These are phyloP conservation scores for Cromileptes altivelis DNA, from an alignment of 2,113 vertebrate species.

Conservation along the genomic window DNA sequence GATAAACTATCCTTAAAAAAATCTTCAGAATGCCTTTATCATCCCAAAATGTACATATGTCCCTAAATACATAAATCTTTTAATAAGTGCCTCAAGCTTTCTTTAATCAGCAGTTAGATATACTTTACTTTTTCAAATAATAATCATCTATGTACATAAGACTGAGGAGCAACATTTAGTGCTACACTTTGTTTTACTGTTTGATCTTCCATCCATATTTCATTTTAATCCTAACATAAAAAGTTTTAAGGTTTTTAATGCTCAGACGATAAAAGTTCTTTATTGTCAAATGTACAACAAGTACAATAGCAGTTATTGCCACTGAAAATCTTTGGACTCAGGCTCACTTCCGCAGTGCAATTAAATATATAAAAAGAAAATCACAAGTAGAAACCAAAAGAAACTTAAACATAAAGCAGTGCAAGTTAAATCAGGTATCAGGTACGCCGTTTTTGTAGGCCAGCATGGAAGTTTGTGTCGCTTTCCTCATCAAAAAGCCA, in stretches of 20 bases:
- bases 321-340: too few species aligned
- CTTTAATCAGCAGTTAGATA: not conserved
- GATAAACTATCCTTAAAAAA: not conserved
- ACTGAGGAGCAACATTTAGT: not conserved
- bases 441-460: too few species aligned
- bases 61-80: not conserved
- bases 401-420: too few species aligned
- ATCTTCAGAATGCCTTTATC: not conserved
- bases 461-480: too few species aligned
- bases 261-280: too few species aligned
- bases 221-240: not conserved
- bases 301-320: too few species aligned
- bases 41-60: not conserved
- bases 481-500: too few species aligned
- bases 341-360: too few species aligned
- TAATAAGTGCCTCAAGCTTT: not conserved
- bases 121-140: not conserved
- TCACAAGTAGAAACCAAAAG: too few species aligned
- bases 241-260: not conserved
- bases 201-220: not conserved
- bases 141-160: not conserved
- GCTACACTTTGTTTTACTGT: not conserved
- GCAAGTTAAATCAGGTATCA: too few species aligned
- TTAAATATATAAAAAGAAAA: too few species aligned
- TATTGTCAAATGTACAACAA: too few species aligned